A percentile compares a stretch with the other conserved stretches of the same genome.
Conservation (phyloP, 2,113 vertebrate species). For the Delphinus delphis region DNA sequence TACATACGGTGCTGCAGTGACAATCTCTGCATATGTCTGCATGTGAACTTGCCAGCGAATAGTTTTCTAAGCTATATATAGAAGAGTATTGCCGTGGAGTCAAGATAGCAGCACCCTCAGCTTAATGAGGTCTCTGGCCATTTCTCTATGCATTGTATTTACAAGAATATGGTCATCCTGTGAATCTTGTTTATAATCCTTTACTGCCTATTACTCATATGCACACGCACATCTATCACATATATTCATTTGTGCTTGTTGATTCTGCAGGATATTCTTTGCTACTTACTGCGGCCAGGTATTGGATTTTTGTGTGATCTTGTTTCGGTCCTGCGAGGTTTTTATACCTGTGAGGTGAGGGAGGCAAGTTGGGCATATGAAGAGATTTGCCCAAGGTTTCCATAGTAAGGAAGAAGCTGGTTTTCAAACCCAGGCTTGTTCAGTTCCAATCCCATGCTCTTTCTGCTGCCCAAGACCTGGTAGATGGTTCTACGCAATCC, state of each 20-base stretch:
- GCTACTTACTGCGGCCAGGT: neutral
- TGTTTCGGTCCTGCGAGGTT: neutral
- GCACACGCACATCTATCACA: neutral
- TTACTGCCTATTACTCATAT: neutral
- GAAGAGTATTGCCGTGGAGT: neutral
- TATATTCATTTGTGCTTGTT: accelerated
- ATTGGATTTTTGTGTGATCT: neutral
- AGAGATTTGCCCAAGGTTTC: neutral
- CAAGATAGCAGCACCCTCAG: neutral
- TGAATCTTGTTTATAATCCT: neutral
- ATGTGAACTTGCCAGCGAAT: neutral
- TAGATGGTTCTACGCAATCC: neutral
- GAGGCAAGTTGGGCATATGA: neutral
- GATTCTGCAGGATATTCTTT: neutral
- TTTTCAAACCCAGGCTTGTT: neutral
- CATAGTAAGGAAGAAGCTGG: neutral
- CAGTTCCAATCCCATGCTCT: neutral
- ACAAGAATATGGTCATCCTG: neutral
- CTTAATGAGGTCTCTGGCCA: neutral
- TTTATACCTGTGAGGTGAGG: neutral
- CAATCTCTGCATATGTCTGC: neutral
- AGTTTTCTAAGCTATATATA: neutral
- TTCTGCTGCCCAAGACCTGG: neutral
- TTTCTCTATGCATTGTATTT: neutral
- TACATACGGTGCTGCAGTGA: neutral